A percentile compares a stretch with the other conserved stretches of the same genome.
phyloP scores from a whole-genome alignment of 2,888 invertebrate species.

The Girardia tigrina region DNA sequence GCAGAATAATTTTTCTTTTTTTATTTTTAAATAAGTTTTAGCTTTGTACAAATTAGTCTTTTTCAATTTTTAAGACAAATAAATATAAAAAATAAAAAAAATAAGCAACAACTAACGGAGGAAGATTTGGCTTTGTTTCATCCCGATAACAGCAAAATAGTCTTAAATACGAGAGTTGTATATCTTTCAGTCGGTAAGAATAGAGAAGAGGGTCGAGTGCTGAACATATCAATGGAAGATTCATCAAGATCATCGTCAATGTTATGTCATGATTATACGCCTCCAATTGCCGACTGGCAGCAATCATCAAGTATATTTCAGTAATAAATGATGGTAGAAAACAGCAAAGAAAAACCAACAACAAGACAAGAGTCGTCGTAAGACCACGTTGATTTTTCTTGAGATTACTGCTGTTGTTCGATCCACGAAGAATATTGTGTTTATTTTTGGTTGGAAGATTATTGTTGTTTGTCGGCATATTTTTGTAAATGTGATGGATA shows the following conservation, averaged over 20 bases:
- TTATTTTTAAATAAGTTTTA: no score
- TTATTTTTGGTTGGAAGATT: not conserved
- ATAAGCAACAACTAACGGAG: not conserved
- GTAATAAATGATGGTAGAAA: constrained; percentile 27
- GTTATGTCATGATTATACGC: not conserved
- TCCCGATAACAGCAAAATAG: constrained; percentile 26
- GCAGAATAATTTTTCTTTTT: no score
- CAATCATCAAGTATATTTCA: not conserved
- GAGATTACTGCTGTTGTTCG: not conserved
- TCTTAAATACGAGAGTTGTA: constrained; percentile 5
- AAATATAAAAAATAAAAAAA: not conserved
- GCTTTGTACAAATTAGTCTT: no score
- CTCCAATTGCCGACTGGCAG: not conserved
- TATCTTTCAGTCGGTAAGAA: constrained; percentile 25
- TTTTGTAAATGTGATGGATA: not conserved
- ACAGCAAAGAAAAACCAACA: constrained; percentile 16
- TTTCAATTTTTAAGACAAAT: not conserved
- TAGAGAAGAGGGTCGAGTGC: constrained; percentile 27
- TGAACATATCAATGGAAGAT: constrained; percentile 1
- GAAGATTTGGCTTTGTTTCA: not conserved
- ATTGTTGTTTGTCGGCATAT: not conserved
- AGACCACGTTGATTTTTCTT: constrained; percentile 27
- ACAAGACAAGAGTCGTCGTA: constrained; percentile 21
- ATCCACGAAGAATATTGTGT: not conserved
- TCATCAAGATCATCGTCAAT: not conserved